Percentiles rank a stretch among this genome's conserved stretches.
Conservation (phyloP, 2,888 invertebrate species). For the Hirtodrosophila trivittata region DNA sequence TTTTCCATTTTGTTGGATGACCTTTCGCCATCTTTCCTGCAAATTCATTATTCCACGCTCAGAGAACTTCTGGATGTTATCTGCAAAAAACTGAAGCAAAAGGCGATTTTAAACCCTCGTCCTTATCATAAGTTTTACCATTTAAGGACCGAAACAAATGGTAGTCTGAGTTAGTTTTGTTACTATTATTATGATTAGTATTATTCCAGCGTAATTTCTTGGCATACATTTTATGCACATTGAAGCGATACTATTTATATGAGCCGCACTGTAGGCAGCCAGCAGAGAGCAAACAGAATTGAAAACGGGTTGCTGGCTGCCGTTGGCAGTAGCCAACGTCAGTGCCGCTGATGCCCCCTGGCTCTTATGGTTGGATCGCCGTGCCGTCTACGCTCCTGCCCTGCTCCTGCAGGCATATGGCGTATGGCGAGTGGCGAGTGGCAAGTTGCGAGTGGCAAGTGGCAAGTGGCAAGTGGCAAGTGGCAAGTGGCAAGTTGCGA, state of each 20-base stretch:
- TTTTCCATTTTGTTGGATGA: too few relatives aligned
- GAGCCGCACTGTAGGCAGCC: constrained; percentile 33
- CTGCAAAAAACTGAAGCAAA: too few relatives aligned
- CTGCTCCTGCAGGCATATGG: constrained; percentile 14
- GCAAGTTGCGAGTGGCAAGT: background rate
- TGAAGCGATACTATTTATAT: too few relatives aligned
- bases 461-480: background rate
- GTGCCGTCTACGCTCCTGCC: constrained; percentile 11
- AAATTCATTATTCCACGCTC: too few relatives aligned
- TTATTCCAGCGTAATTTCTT: background rate
- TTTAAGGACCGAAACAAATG: too few relatives aligned
- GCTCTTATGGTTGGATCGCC: constrained; percentile 23
- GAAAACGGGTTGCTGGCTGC: constrained; percentile 68
- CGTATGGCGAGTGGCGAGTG: constrained; percentile 21
- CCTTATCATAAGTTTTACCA: too few relatives aligned
- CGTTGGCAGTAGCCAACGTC: constrained; percentile 31
- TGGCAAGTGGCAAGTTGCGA: constrained; percentile 4
- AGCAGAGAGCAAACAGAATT: constrained; percentile 62
- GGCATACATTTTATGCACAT: too few relatives aligned
- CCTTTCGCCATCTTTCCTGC: too few relatives aligned
- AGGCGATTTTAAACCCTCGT: too few relatives aligned
- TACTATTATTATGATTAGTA: background rate
- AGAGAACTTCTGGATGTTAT: too few relatives aligned
- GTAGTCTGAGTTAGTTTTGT: too few relatives aligned
- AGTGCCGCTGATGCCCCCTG: constrained; percentile 25